Percentiles rank a stretch among this genome's conserved stretches.
phyloP scores from a whole-genome alignment of 2,888 invertebrate genomes.

The Chesias legatella region DNA sequence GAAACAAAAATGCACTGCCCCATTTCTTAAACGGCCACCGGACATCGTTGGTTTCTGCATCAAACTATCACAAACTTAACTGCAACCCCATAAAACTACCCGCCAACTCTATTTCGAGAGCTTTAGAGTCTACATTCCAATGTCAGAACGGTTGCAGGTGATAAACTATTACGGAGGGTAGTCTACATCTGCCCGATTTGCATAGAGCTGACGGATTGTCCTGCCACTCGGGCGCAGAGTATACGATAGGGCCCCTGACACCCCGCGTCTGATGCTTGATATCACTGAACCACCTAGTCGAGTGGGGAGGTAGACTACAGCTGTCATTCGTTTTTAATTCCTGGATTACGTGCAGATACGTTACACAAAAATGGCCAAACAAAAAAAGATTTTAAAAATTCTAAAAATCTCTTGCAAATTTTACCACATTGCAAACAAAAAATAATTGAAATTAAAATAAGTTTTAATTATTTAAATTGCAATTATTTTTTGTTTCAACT shows the following conservation, averaged over 20 bases:
- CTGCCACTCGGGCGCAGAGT: slow-evolving; percentile 39
- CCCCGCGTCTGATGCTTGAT: slow-evolving; percentile 19
- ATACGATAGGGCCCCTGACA: slow-evolving; percentile 20
- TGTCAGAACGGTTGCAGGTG: background rate
- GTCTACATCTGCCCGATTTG: slow-evolving; percentile 57
- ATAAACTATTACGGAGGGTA: slow-evolving; percentile 14
- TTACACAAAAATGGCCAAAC: too few species aligned
- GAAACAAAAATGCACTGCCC: slow-evolving; percentile 17
- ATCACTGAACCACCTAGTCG: slow-evolving; percentile 21
- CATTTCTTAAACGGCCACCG: slow-evolving; percentile 34
- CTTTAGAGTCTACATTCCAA: slow-evolving; percentile 12
- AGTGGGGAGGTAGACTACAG: slow-evolving; percentile 18
- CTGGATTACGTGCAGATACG: too few species aligned
- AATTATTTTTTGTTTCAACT: too few species aligned
- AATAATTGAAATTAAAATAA: too few species aligned
- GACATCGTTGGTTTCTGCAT: slow-evolving; percentile 29
- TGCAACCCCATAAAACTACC: background rate
- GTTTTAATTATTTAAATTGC: too few species aligned
- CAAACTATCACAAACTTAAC: slow-evolving; percentile 4
- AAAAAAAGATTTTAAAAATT: too few species aligned
- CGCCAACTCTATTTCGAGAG: background rate
- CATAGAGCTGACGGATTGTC: slow-evolving; percentile 63
- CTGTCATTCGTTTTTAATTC: slow-evolving; percentile 13
- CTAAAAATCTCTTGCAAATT: too few species aligned
- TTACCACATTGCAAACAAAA: too few species aligned